phyloP scores from a whole-genome alignment of 2,113 vertebrate species.

The Sterrhoptilus dennistouni region DNA sequence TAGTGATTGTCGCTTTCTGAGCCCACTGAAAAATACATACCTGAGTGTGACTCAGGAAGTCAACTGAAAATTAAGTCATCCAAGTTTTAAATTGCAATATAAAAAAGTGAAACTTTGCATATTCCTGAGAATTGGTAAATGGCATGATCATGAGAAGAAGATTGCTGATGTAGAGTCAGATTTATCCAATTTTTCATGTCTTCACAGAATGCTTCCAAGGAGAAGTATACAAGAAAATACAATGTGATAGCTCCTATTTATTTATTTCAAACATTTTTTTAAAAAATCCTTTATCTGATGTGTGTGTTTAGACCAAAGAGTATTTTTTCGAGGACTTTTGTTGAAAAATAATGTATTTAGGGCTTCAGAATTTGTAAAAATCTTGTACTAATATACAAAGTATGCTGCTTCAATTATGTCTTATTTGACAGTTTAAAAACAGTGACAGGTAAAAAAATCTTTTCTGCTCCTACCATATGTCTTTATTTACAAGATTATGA shows the following conservation, averaged over 20 bases:
- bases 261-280: background rate
- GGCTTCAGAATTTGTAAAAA: background rate
- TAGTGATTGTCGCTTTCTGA: background rate
- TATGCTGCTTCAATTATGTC: background rate
- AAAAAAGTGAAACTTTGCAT: background rate
- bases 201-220: background rate
- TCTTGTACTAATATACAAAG: rapidly evolving
- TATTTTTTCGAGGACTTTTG: background rate
- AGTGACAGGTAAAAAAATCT: background rate
- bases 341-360: background rate
- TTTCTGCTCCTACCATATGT: background rate
- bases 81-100: background rate
- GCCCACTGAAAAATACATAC: background rate
- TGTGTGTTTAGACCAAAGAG: background rate
- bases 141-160: background rate
- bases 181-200: background rate
- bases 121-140: background rate
- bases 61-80: background rate
- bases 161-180: background rate
- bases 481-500: background rate
- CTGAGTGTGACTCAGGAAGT: background rate
- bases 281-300: rapidly evolving
- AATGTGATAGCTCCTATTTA: background rate
- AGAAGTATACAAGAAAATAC: background rate
- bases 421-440: background rate